Percentiles rank a stretch among this genome's conserved stretches.
Conservation (phyloP, 2,113 vertebrate species). For the Ceuthmochares aereus region DNA sequence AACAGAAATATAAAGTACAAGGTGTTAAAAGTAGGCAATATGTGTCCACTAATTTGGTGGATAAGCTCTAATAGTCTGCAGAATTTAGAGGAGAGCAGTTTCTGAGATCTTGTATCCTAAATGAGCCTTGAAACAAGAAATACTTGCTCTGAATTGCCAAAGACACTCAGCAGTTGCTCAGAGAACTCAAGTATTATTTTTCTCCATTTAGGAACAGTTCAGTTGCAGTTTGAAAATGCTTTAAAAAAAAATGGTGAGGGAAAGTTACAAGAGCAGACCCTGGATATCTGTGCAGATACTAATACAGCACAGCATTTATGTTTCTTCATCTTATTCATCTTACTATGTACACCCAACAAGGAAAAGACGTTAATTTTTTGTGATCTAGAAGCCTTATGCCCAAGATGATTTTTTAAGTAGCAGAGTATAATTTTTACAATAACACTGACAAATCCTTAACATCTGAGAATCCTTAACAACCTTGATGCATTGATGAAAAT, state of each 20-base stretch:
- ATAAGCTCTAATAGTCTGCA: neutral
- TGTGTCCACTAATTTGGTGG: neutral
- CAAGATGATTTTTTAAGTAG: neutral
- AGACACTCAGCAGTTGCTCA: neutral
- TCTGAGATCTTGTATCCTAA: neutral
- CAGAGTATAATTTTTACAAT: neutral
- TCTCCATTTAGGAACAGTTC: neutral
- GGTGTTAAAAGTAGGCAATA: neutral
- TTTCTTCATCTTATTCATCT: neutral
- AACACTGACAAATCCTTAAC: neutral
- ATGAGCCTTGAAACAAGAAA: neutral
- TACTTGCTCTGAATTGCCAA: neutral
- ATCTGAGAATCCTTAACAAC: neutral
- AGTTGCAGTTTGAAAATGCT: neutral
- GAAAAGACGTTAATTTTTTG: neutral
- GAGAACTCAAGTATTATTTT: neutral
- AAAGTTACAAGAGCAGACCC: neutral
- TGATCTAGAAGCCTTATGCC: neutral
- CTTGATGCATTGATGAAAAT: neutral
- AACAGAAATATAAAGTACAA: neutral
- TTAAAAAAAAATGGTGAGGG: neutral
- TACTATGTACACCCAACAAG: neutral
- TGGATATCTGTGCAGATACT: neutral
- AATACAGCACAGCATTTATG: neutral
- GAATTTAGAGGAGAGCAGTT: neutral